Base-by-base conservation (phyloP, 1,140 invertebrate genomes). In the Battus philenor region DNA sequence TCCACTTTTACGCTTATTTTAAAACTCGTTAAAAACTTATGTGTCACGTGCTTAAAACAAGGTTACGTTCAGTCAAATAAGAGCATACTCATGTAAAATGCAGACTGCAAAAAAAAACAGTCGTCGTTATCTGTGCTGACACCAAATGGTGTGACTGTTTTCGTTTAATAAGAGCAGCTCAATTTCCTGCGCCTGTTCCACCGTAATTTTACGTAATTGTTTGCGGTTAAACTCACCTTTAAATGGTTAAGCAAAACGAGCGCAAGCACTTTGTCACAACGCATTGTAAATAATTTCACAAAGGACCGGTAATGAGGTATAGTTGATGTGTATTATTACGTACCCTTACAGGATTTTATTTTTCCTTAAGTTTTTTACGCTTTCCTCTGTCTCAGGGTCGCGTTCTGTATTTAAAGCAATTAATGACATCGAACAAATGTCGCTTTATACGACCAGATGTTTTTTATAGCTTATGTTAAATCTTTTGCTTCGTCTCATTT, bases 141-240 rank as follows among this genome's bases (percentile, higher is more conserved):
- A 52, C 53, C 68, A 71, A 71, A 68, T 66, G 68, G 44, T 49
- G 39, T 41, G 45, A 51, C 29, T 34, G 46, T 27, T 32, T 17
- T 20, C 27, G 32, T 50, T 39, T 32, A 48, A 61, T 46, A 58
- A 48, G 47, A 53, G 29, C 29, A 22, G 31, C 43, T 33, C 36
- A 30, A 46, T 15, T 41, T 29, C 38, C 38, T 41, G 13, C n/a
- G n/a, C n/a, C 38, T 10, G 54, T 72, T 68, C 65, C 54, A 51
- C 54, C 48, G 54, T 53, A 71, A 68, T 57, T 57, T 68, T 32
- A 41, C 44, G 44, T 70, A 78, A 74, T 78, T 67, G 63, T 55
- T 47, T 81, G 74, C 52, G 74, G 74, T 75, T 72, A 50, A 39
- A 50, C 50, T 62, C 63, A 61, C 65, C 66, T 65, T 65, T 67